These are phyloP conservation scores for Neuroscelio doddi DNA, from an alignment of 2,888 invertebrate genomes.

Conservation along the genomic window DNA sequence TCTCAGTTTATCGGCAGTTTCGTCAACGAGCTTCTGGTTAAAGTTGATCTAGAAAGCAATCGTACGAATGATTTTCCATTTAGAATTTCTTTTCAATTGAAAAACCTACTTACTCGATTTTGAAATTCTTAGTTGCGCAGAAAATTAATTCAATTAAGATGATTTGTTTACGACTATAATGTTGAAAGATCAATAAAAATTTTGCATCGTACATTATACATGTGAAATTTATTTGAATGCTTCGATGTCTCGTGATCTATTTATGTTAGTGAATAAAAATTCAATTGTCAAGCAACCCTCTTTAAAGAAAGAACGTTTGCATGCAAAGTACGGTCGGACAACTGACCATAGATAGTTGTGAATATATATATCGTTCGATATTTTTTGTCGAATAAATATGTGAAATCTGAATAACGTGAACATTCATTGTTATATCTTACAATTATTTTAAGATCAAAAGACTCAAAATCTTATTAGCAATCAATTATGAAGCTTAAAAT, in stretches of 20 bases:
- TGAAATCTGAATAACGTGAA: too few relatives aligned
- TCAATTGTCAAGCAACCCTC: conserved; percentile 6
- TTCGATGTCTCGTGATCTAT: background rate
- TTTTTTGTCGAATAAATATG: background rate
- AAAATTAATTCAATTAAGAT: too few relatives aligned
- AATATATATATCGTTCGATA: background rate
- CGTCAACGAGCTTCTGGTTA: conserved; percentile 35
- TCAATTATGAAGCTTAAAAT: too few relatives aligned
- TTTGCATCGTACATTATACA: too few relatives aligned
- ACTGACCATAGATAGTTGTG: background rate
- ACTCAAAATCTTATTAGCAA: too few relatives aligned
- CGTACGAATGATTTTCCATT: conserved; percentile 22
- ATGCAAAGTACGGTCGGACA: conserved; percentile 7
- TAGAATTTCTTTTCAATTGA: conserved; percentile 7
- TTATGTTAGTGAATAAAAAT: conserved; percentile 5
- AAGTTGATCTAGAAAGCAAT: conserved; percentile 17
- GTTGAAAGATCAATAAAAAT: too few relatives aligned
- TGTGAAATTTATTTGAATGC: too few relatives aligned
- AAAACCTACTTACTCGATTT: background rate
- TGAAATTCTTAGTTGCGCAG: too few relatives aligned
- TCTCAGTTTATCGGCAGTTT: conserved; percentile 48
- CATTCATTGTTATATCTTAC: too few relatives aligned
- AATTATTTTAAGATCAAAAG: too few relatives aligned
- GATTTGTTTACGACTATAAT: too few relatives aligned
- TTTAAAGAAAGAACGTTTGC: background rate